phyloP scores from a whole-genome alignment of 2,797 vertebrate species.

The Siniperca scherzeri region DNA sequence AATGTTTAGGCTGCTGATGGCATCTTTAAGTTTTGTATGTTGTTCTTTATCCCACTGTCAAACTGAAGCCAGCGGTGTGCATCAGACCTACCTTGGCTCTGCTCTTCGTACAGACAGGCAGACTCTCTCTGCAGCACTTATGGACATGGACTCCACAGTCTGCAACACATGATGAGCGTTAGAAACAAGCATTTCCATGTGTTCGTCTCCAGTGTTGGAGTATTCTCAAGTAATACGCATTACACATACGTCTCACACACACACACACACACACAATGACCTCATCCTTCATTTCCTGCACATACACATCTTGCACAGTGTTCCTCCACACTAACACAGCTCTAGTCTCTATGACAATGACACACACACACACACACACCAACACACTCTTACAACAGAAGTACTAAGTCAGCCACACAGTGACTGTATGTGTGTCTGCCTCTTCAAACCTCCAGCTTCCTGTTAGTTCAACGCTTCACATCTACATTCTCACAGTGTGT shows the following conservation, averaged over 20 bases:
- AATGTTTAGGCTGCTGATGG: neutral
- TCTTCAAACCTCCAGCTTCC: neutral
- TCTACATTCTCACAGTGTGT: neutral
- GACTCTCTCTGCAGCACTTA: conserved; percentile 91
- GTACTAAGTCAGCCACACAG: neutral
- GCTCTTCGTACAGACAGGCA: conserved; percentile 88
- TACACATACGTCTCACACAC: neutral
- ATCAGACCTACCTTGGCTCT: conserved; percentile 89
- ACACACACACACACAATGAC: conserved; percentile 6
- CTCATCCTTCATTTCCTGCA: conserved; percentile 29
- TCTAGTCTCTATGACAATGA: neutral
- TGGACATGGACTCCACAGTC: conserved; percentile 91
- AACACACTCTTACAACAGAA: too few species aligned
- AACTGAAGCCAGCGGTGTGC: neutral
- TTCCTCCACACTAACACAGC: neutral
- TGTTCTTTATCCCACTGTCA: neutral
- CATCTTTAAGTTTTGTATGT: neutral
- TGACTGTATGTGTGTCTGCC: neutral
- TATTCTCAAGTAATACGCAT: neutral
- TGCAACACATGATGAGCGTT: conserved; percentile 62
- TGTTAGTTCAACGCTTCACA: neutral
- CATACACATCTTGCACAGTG: neutral
- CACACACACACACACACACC: conserved; percentile 3
- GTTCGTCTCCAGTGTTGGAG: neutral
- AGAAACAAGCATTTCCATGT: neutral